phyloP scores from a whole-genome alignment of 2,113 vertebrate species.

The Protobothrops mucrosquamatus region DNA sequence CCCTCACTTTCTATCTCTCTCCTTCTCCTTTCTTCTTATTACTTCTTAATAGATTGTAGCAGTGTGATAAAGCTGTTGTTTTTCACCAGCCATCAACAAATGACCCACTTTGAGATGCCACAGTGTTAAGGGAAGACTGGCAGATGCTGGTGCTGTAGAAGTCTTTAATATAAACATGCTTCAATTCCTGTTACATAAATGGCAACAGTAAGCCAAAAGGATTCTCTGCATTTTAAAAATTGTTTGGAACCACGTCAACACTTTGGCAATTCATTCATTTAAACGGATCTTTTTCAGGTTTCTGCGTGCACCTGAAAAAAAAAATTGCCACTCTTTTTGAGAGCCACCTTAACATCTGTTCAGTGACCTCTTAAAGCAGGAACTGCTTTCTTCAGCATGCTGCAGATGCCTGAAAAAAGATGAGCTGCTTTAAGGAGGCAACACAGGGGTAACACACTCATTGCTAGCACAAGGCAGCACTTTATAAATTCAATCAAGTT shows the following conservation, averaged over 20 bases:
- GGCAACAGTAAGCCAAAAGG: neutral
- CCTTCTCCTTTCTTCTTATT: neutral
- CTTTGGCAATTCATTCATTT: neutral
- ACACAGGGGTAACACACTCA: neutral
- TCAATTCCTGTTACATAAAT: neutral
- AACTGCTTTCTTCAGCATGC: neutral
- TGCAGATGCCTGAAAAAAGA: neutral
- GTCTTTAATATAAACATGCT: neutral
- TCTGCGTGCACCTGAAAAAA: neutral
- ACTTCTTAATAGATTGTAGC: neutral
- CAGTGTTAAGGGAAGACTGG: neutral
- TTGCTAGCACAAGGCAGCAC: neutral
- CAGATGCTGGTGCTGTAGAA: neutral
- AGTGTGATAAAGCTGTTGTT: neutral
- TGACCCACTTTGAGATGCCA: neutral
- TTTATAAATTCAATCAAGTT: neutral
- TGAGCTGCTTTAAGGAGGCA: neutral
- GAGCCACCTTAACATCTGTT: neutral
- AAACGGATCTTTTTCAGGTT: neutral
- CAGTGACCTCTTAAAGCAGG: neutral
- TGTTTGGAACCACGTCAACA: neutral
- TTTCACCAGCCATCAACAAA: neutral
- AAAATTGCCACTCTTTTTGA: neutral
- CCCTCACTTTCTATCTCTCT: neutral
- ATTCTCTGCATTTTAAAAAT: neutral